Percentiles rank a stretch among this genome's conserved stretches.
phyloP scores from a whole-genome alignment of 1,140 invertebrate genomes.

The Heliconius hewitsoni region DNA sequence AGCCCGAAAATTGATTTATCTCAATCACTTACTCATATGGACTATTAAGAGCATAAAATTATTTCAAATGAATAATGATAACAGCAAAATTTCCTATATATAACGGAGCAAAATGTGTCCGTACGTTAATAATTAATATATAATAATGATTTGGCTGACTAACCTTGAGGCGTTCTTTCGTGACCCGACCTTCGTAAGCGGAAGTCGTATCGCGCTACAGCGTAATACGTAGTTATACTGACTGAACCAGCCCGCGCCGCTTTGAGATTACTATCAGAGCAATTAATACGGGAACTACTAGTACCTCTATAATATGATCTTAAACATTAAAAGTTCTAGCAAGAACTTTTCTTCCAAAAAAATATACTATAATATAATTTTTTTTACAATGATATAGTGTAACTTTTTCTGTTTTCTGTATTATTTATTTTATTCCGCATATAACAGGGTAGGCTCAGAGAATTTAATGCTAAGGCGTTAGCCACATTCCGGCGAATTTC shows the following conservation, averaged over 20 bases:
- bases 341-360: no score
- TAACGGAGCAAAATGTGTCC: background rate
- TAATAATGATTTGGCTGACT: constrained; percentile 1
- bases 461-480: no score
- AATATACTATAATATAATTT: no score
- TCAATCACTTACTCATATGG: no score
- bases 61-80: background rate
- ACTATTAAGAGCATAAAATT: no score
- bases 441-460: no score
- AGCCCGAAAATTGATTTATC: no score
- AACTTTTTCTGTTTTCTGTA: no score
- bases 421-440: no score
- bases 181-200: constrained; percentile 32
- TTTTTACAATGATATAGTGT: no score
- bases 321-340: no score
- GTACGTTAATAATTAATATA: constrained; percentile 27
- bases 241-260: background rate
- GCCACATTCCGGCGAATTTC: no score
- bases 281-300: constrained; percentile 9
- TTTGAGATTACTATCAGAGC: constrained; percentile 25
- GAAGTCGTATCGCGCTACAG: constrained; percentile 28
- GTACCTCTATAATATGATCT: background rate
- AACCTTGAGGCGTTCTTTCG: constrained; percentile 29
- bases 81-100: background rate
- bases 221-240: constrained; percentile 21